Conservation (phyloP, 2,797 vertebrate species). For the Coccyzus lansbergi region DNA sequence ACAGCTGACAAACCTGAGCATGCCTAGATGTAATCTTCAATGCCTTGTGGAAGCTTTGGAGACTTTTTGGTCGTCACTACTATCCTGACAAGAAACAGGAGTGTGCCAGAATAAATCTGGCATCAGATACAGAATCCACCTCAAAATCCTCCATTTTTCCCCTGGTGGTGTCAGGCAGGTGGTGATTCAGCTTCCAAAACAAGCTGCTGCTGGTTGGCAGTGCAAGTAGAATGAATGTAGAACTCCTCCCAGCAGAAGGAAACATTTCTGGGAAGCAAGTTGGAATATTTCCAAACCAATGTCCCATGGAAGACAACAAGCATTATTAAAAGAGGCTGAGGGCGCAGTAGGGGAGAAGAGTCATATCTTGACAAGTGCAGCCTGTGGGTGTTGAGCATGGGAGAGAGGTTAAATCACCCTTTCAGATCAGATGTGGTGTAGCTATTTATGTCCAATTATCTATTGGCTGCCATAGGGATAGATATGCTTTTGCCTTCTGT, state of each 20-base stretch:
- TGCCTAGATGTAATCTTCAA: background rate
- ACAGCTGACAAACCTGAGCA: background rate
- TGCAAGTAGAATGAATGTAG: constrained; percentile 24
- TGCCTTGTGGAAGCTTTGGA: background rate
- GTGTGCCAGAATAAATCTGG: background rate
- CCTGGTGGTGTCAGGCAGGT: constrained; percentile 51
- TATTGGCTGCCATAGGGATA: constrained; percentile 25
- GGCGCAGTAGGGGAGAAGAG: constrained; percentile 21
- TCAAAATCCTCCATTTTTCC: background rate
- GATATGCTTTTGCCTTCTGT: background rate
- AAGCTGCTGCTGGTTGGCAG: constrained; percentile 59
- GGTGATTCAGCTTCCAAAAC: constrained; percentile 65
- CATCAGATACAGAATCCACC: background rate
- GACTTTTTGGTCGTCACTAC: background rate
- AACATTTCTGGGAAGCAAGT: constrained; percentile 62
- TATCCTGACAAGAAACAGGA: background rate
- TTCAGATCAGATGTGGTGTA: constrained; percentile 39
- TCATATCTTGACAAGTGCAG: constrained; percentile 66
- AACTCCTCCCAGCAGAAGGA: constrained; percentile 50
- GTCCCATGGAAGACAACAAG: constrained; percentile 63
- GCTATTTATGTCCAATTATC: constrained; percentile 56
- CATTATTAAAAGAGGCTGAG: constrained; percentile 57
- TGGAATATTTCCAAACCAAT: constrained; percentile 56
- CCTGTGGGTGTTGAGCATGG: constrained; percentile 57
- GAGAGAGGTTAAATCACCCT: constrained; percentile 60